Percentiles rank a stretch among this genome's conserved stretches.
These are phyloP conservation scores for Ceryle rudis DNA, from an alignment of 2,797 vertebrate genomes.

Conservation along the genomic window DNA sequence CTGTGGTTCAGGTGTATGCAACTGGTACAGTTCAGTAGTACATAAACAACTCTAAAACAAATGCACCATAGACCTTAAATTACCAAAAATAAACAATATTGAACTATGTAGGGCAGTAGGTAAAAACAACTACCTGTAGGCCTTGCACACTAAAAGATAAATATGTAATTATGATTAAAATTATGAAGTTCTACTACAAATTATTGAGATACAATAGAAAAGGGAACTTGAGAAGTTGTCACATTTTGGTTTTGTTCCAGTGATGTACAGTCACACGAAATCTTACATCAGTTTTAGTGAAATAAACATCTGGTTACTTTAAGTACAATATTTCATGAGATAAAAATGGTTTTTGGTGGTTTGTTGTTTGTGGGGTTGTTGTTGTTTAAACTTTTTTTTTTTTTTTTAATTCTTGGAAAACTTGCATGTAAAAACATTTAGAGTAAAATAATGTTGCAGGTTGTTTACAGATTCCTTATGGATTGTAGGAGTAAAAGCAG, in stretches of 20 bases:
- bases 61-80: conserved; percentile 77
- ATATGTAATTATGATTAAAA: conserved; percentile 63
- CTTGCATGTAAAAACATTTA: conserved; percentile 64
- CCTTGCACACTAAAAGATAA: conserved; percentile 69
- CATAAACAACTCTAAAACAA: conserved; percentile 76
- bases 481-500: conserved; percentile 66
- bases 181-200: conserved; percentile 58
- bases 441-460: conserved; percentile 67
- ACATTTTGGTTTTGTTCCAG: conserved; percentile 82
- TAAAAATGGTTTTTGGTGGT: background rate
- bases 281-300: conserved; percentile 58
- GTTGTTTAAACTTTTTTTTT: background rate
- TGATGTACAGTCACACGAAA: conserved; percentile 73
- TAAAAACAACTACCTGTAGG: conserved; percentile 67
- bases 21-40: conserved; percentile 84
- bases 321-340: conserved; percentile 31
- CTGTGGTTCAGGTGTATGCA: conserved; percentile 77
- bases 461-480: conserved; percentile 58
- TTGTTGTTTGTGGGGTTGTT: background rate
- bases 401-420: conserved; percentile 32
- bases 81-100: conserved; percentile 78
- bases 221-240: conserved; percentile 52
- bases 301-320: conserved; percentile 56
- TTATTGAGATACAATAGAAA: conserved; percentile 50
- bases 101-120: conserved; percentile 51